Base-by-base conservation (phyloP, 1,140 invertebrate species). In the Hylyphantes graminicola region DNA sequence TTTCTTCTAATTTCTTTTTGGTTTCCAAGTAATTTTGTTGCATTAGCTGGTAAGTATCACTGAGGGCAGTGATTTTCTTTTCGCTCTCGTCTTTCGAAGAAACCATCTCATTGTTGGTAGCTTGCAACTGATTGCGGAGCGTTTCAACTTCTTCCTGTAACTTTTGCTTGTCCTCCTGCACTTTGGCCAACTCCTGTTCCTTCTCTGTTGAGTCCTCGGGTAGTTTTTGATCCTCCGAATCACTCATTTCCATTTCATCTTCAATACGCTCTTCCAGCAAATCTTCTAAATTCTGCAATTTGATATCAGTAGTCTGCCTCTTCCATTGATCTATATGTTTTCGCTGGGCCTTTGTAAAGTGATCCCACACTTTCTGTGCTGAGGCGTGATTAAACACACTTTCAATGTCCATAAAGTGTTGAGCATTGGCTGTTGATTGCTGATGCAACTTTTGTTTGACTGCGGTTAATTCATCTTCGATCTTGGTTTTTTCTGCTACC, bases 341-440 rank as follows among this genome's bases (percentile, higher is more conserved):
- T 91, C 97, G 92, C 91, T 98, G 97, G 86, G 96, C 95, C 93
- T 98, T 98, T 91, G 96, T 97, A 93, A 98, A 98, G 93, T 98
- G 96, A 93, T 98, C 97, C 96, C 96, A 98, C 90, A 96, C 96
- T 91, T 97, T 97, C 94, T 98, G 97, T 92, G 97, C 96, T 91
- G 94, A 95, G 89, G 96, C 95, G 87, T 95, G 94, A 89, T 92
- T 92, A 93, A 98, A 98, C 91, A 98, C 96, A 92, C 95, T 94
- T 93, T 97, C 96, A 92, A 98, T 97, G 94, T 98, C 96, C 94
- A 94, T 93, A 96, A 96, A 96, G 92, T 96, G 95, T 86, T 93
- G 92, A 4, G 95, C 89, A 72, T 96, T 93, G 87, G 93, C 93
- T 85, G 94, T 93, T 92, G 96, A 95, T 89, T 95, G 92, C 55